Evolutionary conservation across 2,888 invertebrate genomes (phyloP).

Genomic region (Leptinotarsa tumamoca): DNA sequence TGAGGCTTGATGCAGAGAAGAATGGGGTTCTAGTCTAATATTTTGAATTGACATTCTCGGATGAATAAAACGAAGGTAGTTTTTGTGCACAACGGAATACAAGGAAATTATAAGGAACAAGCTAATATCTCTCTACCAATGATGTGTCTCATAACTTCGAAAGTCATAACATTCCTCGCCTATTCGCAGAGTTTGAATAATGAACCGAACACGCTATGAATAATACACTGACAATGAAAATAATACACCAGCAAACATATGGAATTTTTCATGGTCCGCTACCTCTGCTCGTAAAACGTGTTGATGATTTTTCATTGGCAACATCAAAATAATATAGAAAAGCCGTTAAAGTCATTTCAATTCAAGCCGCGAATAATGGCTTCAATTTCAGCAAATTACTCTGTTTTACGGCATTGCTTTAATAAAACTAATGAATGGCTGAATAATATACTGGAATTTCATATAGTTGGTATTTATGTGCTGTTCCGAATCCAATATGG

Average conservation of each 20-base stretch:
- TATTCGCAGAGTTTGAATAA: not conserved
- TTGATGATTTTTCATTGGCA: slow-evolving; percentile 7
- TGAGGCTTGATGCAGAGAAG: too few species aligned
- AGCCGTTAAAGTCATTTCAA: slow-evolving; percentile 3
- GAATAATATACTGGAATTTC: not conserved
- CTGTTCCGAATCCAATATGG: not conserved
- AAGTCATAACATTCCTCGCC: not conserved
- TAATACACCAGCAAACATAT: slow-evolving; percentile 1
- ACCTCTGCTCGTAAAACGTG: not conserved
- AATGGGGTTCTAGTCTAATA: too few species aligned
- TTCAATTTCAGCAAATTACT: not conserved
- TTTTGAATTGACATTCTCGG: too few species aligned
- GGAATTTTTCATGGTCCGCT: not conserved
- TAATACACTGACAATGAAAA: slow-evolving; percentile 8
- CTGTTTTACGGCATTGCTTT: not conserved
- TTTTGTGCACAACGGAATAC: too few species aligned
- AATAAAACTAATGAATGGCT: slow-evolving; percentile 1
- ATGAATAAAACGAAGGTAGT: too few species aligned
- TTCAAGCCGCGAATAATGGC: not conserved
- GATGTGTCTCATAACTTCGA: not conserved
- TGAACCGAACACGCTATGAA: not conserved
- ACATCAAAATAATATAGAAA: slow-evolving; percentile 3
- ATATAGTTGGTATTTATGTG: not conserved
- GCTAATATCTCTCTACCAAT: too few species aligned
- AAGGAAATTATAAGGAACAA: too few species aligned